Conservation (phyloP, 2,888 invertebrate species). For the Cecidostiba fungosa region DNA sequence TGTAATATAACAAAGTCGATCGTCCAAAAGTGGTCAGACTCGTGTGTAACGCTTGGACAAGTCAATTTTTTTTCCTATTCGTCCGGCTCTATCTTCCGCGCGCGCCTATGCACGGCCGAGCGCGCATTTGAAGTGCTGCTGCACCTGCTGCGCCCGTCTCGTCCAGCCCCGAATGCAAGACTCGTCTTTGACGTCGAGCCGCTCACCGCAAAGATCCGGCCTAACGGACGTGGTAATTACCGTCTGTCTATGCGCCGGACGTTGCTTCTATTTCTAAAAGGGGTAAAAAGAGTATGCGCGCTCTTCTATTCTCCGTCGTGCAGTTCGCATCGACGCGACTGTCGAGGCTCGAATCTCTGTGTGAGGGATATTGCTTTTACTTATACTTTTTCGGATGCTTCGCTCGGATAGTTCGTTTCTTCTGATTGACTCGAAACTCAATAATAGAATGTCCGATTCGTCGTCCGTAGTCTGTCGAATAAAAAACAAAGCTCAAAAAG, state of each 20-base stretch:
- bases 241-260: conserved; percentile 71
- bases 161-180: conserved; percentile 31
- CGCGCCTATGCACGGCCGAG: background rate
- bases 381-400: background rate
- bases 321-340: conserved; percentile 9
- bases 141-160: background rate
- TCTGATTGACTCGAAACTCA: background rate
- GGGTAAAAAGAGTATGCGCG: conserved; percentile 1
- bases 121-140: conserved; percentile 35
- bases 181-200: conserved; percentile 59
- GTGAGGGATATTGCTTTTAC: background rate
- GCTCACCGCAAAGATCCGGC: conserved; percentile 71
- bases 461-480: no score
- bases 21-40: conserved; percentile 41
- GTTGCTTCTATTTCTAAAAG: conserved; percentile 63
- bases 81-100: background rate
- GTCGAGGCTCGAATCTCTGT: background rate
- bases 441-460: background rate
- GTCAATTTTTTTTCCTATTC: conserved; percentile 62
- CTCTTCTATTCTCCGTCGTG: background rate
- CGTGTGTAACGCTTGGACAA: conserved; percentile 60
- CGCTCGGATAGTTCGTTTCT: background rate
- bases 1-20: conserved; percentile 47
- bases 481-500: background rate
- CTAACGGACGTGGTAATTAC: conserved; percentile 75